Evolutionary conservation across 1,140 invertebrate genomes (phyloP), one percentile per base, ranked within the genome.

Genomic region (Zaprionus nigranus): DNA sequence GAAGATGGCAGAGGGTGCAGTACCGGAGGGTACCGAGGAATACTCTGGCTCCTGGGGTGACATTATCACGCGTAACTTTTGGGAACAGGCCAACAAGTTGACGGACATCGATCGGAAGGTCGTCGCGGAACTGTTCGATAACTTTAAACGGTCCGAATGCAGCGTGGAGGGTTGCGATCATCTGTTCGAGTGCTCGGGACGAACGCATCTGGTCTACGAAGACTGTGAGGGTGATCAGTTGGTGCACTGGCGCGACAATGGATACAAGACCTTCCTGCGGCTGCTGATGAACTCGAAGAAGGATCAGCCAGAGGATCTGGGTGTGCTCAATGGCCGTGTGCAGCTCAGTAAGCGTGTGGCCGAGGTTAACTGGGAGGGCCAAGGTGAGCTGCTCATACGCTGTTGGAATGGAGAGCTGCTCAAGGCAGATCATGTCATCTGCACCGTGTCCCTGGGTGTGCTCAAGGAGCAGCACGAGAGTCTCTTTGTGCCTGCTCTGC

Each of bases 401-500:
- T 95, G 95, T 76, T 93, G 92, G 53, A 95, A 96, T 80, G 95
- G 95, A 1, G 93, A 94, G 51, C 43, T 92, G 2, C 94, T 94
- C 76, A 76, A 87, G 2, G 94, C 95, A 6, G 95, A 96, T 80
- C 95, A 95, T 91, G 94, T 96, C 0, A 95, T 97, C 57, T 93
- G 96, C 11, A 96, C 96, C 2, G 92, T 95, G 0, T 95, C 96
- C 1, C 68, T 97, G 40, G 96, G 95, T 11, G 96, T 96, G 7
- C 82, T 97, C 2, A 96, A 96, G 92, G 94, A 95, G 49, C 93
- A 92, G 70, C 93, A 95, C 81, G 67, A 81, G 12, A 76, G 90
- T 24, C 79, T 96, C 5, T 97, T 97, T 86, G 92, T 90, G 20
- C 96, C 96, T 1, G 75, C 92, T n/a, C 81, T 96, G 38, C 95